phyloP scores from a whole-genome alignment of 2,888 invertebrate genomes.

The Prostheceraeus crozeri region DNA sequence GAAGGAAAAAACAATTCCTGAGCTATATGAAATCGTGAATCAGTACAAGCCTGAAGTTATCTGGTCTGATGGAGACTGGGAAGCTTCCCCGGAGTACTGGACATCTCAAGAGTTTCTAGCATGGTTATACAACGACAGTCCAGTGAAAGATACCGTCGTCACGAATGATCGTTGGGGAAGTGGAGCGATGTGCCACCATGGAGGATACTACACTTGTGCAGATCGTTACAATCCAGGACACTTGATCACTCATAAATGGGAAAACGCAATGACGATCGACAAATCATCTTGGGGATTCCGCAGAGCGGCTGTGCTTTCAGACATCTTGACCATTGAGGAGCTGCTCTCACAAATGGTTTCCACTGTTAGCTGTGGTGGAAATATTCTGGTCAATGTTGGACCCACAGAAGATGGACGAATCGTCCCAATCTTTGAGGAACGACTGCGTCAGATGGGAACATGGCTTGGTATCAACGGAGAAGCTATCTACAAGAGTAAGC shows the following conservation, averaged over 20 bases:
- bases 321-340: slow-evolving; percentile 55
- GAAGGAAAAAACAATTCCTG: slow-evolving; percentile 57
- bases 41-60: slow-evolving; percentile 53
- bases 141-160: slow-evolving; percentile 74
- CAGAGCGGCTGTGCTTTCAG: slow-evolving; percentile 48
- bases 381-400: slow-evolving; percentile 74
- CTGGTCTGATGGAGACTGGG: slow-evolving; percentile 68
- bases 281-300: slow-evolving; percentile 63
- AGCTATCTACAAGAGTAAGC: slow-evolving; percentile 70
- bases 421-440: slow-evolving; percentile 74
- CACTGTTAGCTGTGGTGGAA: slow-evolving; percentile 61
- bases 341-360: slow-evolving; percentile 33
- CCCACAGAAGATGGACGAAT: slow-evolving; percentile 82
- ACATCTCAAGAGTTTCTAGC: slow-evolving; percentile 56
- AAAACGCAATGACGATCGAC: slow-evolving; percentile 86
- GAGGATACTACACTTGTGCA: slow-evolving; percentile 75
- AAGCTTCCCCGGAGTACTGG: slow-evolving; percentile 61
- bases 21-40: slow-evolving; percentile 65
- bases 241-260: slow-evolving; percentile 76
- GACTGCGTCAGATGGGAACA: slow-evolving; percentile 67
- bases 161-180: slow-evolving; percentile 89
- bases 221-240: slow-evolving; percentile 75
- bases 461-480: slow-evolving; percentile 80
- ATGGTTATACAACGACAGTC: slow-evolving; percentile 59
- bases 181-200: slow-evolving; percentile 72